Conservation (phyloP, 2,797 vertebrate species). For the Manis javanica region DNA sequence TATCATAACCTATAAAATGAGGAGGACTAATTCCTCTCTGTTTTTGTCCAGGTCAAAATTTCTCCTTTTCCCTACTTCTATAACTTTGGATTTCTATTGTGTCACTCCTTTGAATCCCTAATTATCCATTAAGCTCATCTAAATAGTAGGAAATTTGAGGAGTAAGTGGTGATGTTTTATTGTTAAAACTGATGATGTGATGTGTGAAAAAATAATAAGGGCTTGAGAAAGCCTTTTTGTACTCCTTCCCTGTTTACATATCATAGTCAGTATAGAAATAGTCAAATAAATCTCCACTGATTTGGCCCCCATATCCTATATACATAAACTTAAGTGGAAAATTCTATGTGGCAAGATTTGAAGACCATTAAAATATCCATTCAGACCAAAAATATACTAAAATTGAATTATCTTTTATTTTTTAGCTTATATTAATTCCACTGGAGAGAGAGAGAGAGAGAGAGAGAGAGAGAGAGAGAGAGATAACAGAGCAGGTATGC, state of each 20-base stretch:
- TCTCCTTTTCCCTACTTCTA: not conserved
- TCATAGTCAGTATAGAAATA: not conserved
- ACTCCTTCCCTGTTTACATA: not conserved
- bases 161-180: not conserved
- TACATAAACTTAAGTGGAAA: not conserved
- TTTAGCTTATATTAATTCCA: not conserved
- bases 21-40: not conserved
- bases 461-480: not conserved
- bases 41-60: not conserved
- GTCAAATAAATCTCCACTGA: not conserved
- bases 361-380: not conserved
- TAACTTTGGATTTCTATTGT: not conserved
- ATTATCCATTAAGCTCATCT: not conserved
- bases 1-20: not conserved
- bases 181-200: not conserved
- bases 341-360: not conserved
- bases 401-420: not conserved
- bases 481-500: not conserved
- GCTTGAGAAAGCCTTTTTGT: not conserved
- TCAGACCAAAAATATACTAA: not conserved
- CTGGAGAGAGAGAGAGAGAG: not conserved
- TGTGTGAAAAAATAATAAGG: not conserved
- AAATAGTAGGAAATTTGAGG: not conserved
- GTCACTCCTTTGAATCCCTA: conserved; percentile 5
- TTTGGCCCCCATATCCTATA: not conserved